These are phyloP conservation scores for Pinctada fucata DNA, from an alignment of 2,888 invertebrate species.

Conservation along the genomic window DNA sequence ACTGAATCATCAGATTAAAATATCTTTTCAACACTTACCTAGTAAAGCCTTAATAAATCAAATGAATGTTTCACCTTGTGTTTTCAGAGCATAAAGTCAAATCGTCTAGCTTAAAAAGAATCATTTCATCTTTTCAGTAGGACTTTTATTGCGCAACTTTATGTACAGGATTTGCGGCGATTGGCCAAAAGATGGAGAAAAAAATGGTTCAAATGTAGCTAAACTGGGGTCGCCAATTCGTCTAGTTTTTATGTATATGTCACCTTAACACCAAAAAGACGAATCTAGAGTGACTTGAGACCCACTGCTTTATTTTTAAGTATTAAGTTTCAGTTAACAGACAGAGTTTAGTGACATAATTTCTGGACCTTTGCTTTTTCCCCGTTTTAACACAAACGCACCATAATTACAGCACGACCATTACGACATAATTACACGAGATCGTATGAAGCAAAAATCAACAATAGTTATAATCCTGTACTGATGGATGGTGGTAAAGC, in stretches of 20 bases:
- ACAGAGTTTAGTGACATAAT: not conserved
- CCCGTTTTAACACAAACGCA: too few species aligned
- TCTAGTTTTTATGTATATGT: conserved; percentile 3
- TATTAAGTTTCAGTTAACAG: not conserved
- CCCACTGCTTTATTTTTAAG: not conserved
- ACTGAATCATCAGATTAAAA: not conserved
- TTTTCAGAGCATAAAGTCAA: not conserved
- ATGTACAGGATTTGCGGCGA: not conserved
- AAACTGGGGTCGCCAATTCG: not conserved
- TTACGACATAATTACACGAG: too few species aligned
- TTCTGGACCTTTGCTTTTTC: not conserved
- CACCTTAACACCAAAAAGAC: not conserved
- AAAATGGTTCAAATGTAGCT: not conserved
- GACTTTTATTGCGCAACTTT: not conserved
- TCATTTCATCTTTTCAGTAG: not conserved
- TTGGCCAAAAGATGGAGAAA: not conserved
- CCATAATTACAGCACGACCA: too few species aligned
- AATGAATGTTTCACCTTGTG: not conserved
- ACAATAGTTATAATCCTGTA: too few species aligned
- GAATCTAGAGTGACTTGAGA: not conserved
- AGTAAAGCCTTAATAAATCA: not conserved
- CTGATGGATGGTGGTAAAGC: too few species aligned
- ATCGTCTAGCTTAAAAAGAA: not conserved
- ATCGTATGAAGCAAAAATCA: too few species aligned
- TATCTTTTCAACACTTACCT: not conserved